phyloP scores from a whole-genome alignment of 2,113 vertebrate species.

The Pholis gunnellus region DNA sequence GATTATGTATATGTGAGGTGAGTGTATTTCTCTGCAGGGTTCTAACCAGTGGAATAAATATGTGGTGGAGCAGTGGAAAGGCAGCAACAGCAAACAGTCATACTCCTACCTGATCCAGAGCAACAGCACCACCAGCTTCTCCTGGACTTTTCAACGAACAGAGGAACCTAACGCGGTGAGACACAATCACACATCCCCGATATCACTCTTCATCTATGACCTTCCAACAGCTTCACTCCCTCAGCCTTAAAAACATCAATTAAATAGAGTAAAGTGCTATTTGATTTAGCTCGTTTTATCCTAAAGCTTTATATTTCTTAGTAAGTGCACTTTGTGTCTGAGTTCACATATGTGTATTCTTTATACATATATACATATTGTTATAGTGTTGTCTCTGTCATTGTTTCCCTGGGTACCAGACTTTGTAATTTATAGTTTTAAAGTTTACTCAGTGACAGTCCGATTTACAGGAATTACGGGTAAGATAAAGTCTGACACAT shows the following conservation, averaged over 20 bases:
- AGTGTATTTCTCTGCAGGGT: slow-evolving; percentile 80
- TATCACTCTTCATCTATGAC: not conserved
- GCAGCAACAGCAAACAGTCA: slow-evolving; percentile 89
- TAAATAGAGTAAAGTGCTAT: not conserved
- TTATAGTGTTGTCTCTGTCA: not conserved
- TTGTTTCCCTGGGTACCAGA: not conserved
- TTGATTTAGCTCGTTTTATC: not conserved
- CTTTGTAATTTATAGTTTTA: not conserved
- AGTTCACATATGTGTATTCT: not conserved
- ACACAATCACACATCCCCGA: accelerated
- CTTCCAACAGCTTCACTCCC: not conserved
- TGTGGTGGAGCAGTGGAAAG: slow-evolving; percentile 90
- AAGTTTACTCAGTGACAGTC: not conserved
- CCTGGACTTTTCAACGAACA: slow-evolving; percentile 93
- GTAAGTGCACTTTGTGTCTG: not conserved
- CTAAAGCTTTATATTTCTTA: not conserved
- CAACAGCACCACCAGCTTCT: slow-evolving; percentile 90
- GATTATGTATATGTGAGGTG: not conserved
- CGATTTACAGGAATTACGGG: no score
- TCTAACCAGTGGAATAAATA: slow-evolving; percentile 86
- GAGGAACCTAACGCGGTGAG: slow-evolving; percentile 81
- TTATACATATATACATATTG: not conserved
- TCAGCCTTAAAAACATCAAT: not conserved
- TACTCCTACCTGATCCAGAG: slow-evolving; percentile 90
- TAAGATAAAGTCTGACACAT: not conserved